Percentiles rank a stretch among this genome's conserved stretches.
Evolutionary conservation across 2,797 vertebrate genomes (phyloP).

Genomic region (Leucoraja ocellata): DNA sequence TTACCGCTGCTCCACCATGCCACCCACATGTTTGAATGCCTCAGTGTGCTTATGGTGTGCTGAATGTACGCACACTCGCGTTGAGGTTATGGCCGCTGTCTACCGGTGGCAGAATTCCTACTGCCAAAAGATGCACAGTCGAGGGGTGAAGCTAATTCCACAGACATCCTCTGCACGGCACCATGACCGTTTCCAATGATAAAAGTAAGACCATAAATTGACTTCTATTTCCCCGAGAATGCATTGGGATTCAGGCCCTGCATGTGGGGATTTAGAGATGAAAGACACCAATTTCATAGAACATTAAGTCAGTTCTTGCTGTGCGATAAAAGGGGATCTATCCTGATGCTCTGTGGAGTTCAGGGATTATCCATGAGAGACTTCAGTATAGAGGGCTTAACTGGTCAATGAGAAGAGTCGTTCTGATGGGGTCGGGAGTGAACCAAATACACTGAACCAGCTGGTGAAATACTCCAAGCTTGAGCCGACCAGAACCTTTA

Average conservation of each 20-base stretch:
- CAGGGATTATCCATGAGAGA: neutral
- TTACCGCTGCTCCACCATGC: too few relatives aligned
- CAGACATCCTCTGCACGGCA: neutral
- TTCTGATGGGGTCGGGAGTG: too few relatives aligned
- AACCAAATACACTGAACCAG: neutral
- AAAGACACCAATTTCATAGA: conserved; percentile 19
- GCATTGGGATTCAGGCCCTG: neutral
- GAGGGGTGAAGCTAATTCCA: neutral
- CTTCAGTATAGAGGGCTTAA: neutral
- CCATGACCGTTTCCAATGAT: neutral
- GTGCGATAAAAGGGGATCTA: neutral
- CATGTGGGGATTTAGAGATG: neutral
- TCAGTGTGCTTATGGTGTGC: neutral
- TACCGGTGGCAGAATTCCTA: neutral
- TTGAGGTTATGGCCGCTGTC: neutral
- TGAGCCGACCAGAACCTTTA: neutral
- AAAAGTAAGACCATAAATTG: neutral
- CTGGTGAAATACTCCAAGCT: too few relatives aligned
- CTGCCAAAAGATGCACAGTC: neutral
- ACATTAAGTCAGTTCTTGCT: conserved; percentile 18
- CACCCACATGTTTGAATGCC: too few relatives aligned
- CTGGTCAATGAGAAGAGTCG: neutral
- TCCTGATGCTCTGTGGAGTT: neutral
- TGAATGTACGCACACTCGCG: too few relatives aligned
- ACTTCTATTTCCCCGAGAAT: neutral